A percentile compares a stretch with the other conserved stretches of the same genome.
These are phyloP conservation scores for Alca torda DNA, from an alignment of 2,797 vertebrate species.

Conservation along the genomic window DNA sequence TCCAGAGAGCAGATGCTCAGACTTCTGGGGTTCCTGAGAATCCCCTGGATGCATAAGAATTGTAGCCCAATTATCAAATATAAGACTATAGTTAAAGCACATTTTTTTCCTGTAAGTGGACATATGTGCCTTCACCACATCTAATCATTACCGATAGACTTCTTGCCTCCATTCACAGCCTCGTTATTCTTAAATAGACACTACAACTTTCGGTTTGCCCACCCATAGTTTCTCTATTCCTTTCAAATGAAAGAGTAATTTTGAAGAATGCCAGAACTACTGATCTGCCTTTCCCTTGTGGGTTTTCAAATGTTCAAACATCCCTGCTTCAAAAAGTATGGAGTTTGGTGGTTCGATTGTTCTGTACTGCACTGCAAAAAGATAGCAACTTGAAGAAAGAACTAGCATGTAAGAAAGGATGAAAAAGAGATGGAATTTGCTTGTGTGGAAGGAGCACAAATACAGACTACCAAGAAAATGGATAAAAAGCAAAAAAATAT, in stretches of 20 bases:
- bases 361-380: background rate
- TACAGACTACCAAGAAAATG: background rate
- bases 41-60: background rate
- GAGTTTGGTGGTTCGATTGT: conserved; percentile 27
- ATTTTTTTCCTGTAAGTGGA: background rate
- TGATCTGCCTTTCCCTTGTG: conserved; percentile 40
- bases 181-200: conserved; percentile 46
- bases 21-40: background rate
- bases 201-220: conserved; percentile 22
- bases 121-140: background rate
- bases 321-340: conserved; percentile 17
- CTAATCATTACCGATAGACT: background rate
- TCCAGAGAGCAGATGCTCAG: background rate
- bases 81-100: background rate
- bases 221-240: conserved; percentile 46
- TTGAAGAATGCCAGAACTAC: conserved; percentile 43
- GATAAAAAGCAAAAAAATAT: conserved; percentile 37
- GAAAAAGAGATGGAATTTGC: background rate
- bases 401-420: background rate
- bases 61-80: background rate
- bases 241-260: conserved; percentile 51
- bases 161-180: background rate
- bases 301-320: conserved; percentile 52
- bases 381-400: conserved; percentile 16
- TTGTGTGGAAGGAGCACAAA: background rate